Percentiles rank a stretch among this genome's conserved stretches.
These are phyloP conservation scores for Epinotia demarniana DNA, from an alignment of 2,888 invertebrate species.

Conservation along the genomic window DNA sequence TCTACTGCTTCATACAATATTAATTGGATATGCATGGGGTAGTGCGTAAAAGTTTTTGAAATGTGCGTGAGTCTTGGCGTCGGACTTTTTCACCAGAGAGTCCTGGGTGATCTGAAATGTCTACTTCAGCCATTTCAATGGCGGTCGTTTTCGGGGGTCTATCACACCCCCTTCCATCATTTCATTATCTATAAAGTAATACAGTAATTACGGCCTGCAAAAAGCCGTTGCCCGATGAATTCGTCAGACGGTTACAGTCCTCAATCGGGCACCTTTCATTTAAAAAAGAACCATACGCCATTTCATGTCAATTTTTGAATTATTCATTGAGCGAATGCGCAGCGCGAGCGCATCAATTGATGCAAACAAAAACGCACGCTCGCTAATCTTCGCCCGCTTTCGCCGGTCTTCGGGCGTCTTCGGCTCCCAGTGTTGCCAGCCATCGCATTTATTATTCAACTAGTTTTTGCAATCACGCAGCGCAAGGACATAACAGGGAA, in stretches of 20 bases:
- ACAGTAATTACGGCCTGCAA: slow-evolving; percentile 79
- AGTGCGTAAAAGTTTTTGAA: not conserved
- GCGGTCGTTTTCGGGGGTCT: slow-evolving; percentile 7
- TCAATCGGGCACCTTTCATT: slow-evolving; percentile 85
- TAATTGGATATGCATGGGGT: too few species aligned
- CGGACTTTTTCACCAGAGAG: not conserved
- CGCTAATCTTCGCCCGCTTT: slow-evolving; percentile 83
- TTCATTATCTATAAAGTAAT: slow-evolving; percentile 67
- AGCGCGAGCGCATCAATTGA: slow-evolving; percentile 85
- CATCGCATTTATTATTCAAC: slow-evolving; percentile 80
- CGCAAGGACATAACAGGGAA: slow-evolving; percentile 79
- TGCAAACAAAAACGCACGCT: slow-evolving; percentile 83
- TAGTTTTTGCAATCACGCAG: slow-evolving; percentile 83
- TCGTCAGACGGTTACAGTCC: slow-evolving; percentile 85
- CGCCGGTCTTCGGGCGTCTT: slow-evolving; percentile 70
- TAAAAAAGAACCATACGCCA: slow-evolving; percentile 84
- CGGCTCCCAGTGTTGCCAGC: slow-evolving; percentile 79
- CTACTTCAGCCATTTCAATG: not conserved
- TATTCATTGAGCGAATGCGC: slow-evolving; percentile 84
- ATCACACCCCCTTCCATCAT: slow-evolving; percentile 44
- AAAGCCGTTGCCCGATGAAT: slow-evolving; percentile 84
- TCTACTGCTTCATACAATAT: too few species aligned
- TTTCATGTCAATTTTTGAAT: slow-evolving; percentile 85
- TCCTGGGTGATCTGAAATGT: not conserved
- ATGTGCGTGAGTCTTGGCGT: not conserved